Base-by-base conservation (phyloP, 2,113 vertebrate genomes). In the Corydoras sp. region DNA sequence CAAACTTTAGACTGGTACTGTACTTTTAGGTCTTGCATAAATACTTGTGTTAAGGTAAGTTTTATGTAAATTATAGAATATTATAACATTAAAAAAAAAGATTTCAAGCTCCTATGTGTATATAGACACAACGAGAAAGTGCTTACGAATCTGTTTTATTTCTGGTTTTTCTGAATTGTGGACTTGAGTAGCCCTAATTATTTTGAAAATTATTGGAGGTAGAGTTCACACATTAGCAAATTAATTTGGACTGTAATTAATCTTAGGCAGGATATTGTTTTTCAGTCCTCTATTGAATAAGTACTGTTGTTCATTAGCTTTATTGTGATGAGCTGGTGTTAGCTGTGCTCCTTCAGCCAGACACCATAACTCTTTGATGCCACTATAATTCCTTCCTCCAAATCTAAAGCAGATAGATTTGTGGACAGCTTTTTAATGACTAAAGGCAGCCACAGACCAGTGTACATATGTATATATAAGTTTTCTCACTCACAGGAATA, bases 241-340 rank as follows among this genome's bases (percentile, higher is more conserved):
- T 69, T 69, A 69, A 69, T 69, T 56, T 60, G n/a, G 58, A 32
- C 58, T 60, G 31, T 69, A 60, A 69, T 69, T 69, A 69, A 60
- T 69, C 68, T 59, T 69, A 50, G 32, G 59, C 56, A 69, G 68
- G 58, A 56, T 69, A 50, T 69, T 69, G 68, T 69, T 69, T 29
- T 31, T 24, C 18, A 60, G 24, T 18, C 48, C 43, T 60, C 18
- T 60, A 30, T 49, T 60, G 43, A 30, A 69, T 11, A 30, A 51
- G 43, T 31, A 60, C 58, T 30, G 56, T 60, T 59, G 55, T 68
- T 59, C 67, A 59, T 69, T 29, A 69, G 55, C 54, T 68, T 69
- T 69, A 60, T 60, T 69, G 54, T 56, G 14, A 56, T 56, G 54
- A 14, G 54, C 12, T 56, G 12, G 14, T 56, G 58, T 69, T 50